These are phyloP conservation scores for Orchesella flavescens DNA, from an alignment of 2,888 invertebrate genomes.

Conservation along the genomic window DNA sequence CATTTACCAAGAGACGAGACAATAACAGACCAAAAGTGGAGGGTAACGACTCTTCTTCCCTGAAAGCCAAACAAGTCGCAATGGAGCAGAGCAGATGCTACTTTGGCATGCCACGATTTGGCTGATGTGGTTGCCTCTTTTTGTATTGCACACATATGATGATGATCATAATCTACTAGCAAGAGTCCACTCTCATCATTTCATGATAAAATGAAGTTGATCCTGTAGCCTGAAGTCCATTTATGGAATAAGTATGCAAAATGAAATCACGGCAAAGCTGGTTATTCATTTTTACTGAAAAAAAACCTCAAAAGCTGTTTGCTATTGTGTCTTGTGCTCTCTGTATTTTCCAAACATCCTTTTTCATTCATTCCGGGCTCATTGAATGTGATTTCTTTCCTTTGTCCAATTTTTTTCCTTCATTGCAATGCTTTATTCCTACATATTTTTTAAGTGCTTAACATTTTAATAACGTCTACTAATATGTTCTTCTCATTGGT, in stretches of 20 bases:
- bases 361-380: background rate
- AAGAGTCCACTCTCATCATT: constrained; percentile 25
- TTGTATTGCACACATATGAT: constrained; percentile 37
- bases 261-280: constrained; percentile 27
- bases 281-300: background rate
- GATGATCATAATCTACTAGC: constrained; percentile 25
- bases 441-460: no score
- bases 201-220: constrained; percentile 29
- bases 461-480: no score
- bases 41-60: constrained; percentile 63
- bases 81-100: constrained; percentile 43
- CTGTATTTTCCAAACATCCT: no score
- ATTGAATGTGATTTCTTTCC: no score
- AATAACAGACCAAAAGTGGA: constrained; percentile 46
- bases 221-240: constrained; percentile 36
- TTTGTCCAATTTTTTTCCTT: no score
- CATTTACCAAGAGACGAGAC: constrained; percentile 36
- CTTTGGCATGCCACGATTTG: background rate
- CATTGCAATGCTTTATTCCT: no score
- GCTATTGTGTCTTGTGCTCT: no score
- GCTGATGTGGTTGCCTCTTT: constrained; percentile 42
- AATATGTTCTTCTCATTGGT: no score
- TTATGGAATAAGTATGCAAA: constrained; percentile 63
- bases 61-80: constrained; percentile 17
- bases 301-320: no score